A percentile compares a stretch with the other conserved stretches of the same genome.
These are phyloP conservation scores for Ahaetulla prasina DNA, from an alignment of 2,113 vertebrate genomes.

Conservation along the genomic window DNA sequence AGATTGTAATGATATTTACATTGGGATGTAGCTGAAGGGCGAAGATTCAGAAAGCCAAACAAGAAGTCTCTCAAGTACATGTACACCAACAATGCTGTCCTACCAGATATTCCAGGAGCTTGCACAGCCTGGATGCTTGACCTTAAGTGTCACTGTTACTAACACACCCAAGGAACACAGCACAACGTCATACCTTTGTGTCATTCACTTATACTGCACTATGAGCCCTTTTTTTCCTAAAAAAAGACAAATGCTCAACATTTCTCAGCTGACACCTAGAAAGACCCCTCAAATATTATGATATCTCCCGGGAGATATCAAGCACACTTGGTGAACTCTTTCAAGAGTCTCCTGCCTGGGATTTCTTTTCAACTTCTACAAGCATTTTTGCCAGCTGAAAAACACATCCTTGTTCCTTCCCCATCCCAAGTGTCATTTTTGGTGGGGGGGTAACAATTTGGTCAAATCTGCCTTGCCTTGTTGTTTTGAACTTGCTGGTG, in stretches of 20 bases:
- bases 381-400: not conserved
- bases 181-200: slow-evolving; percentile 23
- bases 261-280: not conserved
- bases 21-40: not conserved
- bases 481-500: not conserved
- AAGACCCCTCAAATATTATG: too few species aligned
- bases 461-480: not conserved
- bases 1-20: not conserved
- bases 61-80: not conserved
- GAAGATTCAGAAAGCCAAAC: not conserved
- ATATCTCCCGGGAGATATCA: not conserved
- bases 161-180: slow-evolving; percentile 21
- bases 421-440: not conserved
- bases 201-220: not conserved
- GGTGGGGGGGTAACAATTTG: not conserved
- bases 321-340: not conserved
- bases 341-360: not conserved
- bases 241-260: not conserved
- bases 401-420: not conserved
- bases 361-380: not conserved
- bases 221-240: not conserved
- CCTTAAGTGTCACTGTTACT: not conserved
- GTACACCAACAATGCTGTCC: slow-evolving; percentile 39
- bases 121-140: slow-evolving; percentile 1
- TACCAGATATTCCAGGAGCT: slow-evolving; percentile 1